Evolutionary conservation across 2,888 invertebrate genomes (phyloP).

Genomic region (Drosophila testacea): DNA sequence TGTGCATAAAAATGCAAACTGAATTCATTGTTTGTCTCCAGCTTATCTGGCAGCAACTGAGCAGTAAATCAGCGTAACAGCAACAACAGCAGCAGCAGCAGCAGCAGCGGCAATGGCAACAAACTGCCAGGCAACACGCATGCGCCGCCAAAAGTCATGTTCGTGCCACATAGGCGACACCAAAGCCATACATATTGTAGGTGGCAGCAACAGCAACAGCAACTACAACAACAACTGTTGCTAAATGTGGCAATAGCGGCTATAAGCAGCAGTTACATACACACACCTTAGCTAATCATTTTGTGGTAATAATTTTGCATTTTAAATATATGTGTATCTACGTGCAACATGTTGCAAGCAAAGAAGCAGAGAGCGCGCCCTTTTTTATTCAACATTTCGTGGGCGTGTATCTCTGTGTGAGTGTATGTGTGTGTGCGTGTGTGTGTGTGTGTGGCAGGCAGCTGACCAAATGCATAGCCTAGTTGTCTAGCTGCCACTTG

Average conservation of each 20-base stretch:
- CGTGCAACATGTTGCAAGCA: slow-evolving; percentile 57
- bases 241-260: slow-evolving; percentile 61
- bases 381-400: slow-evolving; percentile 28
- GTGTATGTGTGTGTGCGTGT: slow-evolving; percentile 1
- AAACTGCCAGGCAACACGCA: slow-evolving; percentile 80
- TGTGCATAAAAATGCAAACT: slow-evolving; percentile 68
- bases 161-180: slow-evolving; percentile 78
- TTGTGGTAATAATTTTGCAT: slow-evolving; percentile 63
- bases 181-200: slow-evolving; percentile 78
- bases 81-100: slow-evolving; percentile 26
- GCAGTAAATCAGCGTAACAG: slow-evolving; percentile 75
- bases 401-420: neutral
- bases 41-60: slow-evolving; percentile 71
- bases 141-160: slow-evolving; percentile 80
- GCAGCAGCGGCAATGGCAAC: slow-evolving; percentile 56
- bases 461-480: slow-evolving; percentile 51
- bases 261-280: slow-evolving; percentile 52
- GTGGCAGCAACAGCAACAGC: slow-evolving; percentile 58
- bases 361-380: slow-evolving; percentile 42
- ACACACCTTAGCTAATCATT: slow-evolving; percentile 60
- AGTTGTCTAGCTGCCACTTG: slow-evolving; percentile 48
- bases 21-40: slow-evolving; percentile 75
- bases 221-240: slow-evolving; percentile 26
- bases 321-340: slow-evolving; percentile 25
- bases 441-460: slow-evolving; percentile 44